Conservation (phyloP, 2,797 vertebrate species). For the Coccyzus lansbergi region DNA sequence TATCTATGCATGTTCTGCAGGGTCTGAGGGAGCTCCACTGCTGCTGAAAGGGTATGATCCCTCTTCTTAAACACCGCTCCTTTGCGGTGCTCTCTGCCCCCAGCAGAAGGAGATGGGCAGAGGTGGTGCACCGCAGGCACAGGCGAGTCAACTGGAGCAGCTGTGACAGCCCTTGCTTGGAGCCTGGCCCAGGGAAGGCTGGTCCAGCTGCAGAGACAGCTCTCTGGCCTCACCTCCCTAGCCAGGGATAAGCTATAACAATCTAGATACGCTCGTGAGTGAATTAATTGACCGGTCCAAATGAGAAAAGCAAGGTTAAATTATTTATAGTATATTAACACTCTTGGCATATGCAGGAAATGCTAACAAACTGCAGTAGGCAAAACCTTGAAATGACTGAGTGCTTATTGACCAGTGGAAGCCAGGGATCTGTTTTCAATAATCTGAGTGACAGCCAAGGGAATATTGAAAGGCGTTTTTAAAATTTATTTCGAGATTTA, state of each 20-base stretch:
- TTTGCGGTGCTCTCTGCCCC: accelerated
- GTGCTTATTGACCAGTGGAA: conserved; percentile 20
- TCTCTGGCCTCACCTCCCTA: accelerated
- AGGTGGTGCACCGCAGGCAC: neutral
- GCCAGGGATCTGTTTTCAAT: conserved; percentile 42
- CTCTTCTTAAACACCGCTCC: neutral
- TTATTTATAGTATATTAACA: conserved; percentile 2
- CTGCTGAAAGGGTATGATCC: neutral
- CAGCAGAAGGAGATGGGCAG: neutral
- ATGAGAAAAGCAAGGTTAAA: neutral
- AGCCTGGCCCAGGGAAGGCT: neutral
- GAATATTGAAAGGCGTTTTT: neutral
- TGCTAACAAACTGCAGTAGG: neutral
- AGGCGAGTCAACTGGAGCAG: neutral
- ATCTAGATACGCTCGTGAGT: neutral
- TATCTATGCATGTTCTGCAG: accelerated
- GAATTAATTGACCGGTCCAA: conserved; percentile 18
- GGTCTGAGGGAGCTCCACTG: neutral
- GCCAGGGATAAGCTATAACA: neutral
- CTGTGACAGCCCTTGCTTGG: neutral
- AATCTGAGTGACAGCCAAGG: conserved; percentile 22
- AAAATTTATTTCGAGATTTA: conserved; percentile 20
- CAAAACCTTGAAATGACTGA: neutral
- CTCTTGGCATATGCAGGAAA: neutral
- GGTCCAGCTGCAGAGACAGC: neutral